Percentiles rank a stretch among this genome's conserved stretches.
Evolutionary conservation across 2,797 vertebrate species (phyloP).

Genomic region (Lerista edwardsae): DNA sequence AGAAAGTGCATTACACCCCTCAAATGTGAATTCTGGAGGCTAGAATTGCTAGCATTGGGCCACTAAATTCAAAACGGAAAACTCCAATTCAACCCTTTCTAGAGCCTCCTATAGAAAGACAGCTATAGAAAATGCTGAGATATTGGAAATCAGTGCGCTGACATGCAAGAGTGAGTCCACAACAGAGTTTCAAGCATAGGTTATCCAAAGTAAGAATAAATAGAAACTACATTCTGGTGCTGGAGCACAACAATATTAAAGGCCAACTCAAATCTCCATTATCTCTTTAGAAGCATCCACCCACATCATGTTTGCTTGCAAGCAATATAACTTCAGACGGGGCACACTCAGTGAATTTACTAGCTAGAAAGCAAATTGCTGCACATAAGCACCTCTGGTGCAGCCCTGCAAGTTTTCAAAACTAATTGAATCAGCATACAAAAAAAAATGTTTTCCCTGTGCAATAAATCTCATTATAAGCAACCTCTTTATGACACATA

Average conservation of each 20-base stretch:
- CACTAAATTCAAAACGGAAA: background rate
- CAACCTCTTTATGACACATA: constrained; percentile 41
- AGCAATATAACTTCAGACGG: background rate
- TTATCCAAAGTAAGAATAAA: constrained; percentile 1
- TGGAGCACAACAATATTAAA: constrained; percentile 9
- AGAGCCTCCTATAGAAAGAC: too few relatives aligned
- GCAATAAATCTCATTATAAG: constrained; percentile 64
- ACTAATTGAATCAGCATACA: constrained; percentile 63
- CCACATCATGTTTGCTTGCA: constrained; percentile 18
- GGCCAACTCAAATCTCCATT: background rate
- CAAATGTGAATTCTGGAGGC: too few relatives aligned
- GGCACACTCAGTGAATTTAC: constrained; percentile 34
- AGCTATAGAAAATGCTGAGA: background rate
- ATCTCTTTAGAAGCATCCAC: constrained; percentile 17
- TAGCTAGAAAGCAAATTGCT: constrained; percentile 44
- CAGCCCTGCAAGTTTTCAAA: constrained; percentile 55
- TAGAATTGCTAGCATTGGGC: too few relatives aligned
- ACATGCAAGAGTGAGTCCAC: background rate
- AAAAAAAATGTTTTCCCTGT: constrained; percentile 57
- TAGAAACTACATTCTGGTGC: background rate
- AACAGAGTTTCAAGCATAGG: background rate
- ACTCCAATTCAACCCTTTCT: background rate
- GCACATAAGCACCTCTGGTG: constrained; percentile 41
- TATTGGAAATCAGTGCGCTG: background rate
- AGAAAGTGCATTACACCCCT: too few relatives aligned